Base-by-base conservation (phyloP, 2,888 invertebrate species). In the Yponomeuta cagnagella region DNA sequence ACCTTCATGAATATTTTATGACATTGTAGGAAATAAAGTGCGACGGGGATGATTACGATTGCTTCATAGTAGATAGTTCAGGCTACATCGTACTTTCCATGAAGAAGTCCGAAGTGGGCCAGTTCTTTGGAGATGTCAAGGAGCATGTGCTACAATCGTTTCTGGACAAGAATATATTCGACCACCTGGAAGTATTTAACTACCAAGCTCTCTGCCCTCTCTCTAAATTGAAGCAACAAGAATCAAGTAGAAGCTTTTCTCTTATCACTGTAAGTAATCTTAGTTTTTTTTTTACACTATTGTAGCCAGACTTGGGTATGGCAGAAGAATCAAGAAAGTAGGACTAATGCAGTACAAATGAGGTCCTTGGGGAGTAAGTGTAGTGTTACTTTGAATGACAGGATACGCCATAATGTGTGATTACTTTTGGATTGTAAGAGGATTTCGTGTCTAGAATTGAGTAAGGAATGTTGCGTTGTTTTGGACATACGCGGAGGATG, bases 41-140 rank as follows among this genome's bases (percentile, higher is more conserved):
- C 72, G 79, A 82, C 52, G 90, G 93, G n/a, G 93, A 93, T 48
- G 91, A 93, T 67, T 91, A 95, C 75, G 95, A 96, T 74, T 98
- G 98, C 81, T 98, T 96, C 82, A 93, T 98, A n/a, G 93, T 98
- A 65, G 98, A 98, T 82, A 96, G 96, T 82, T 97, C 97, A 78
- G 98, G 98, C 0, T 98, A 97, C 83, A 93, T 98, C 9, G 93
- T 98, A 1, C 90, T 97, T 10, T 94, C 97, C 0, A 93, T 95
- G 76, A 92, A 94, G 31, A 87, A 92, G 58, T 91, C 93, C 63
- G 93, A 96, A 70, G 96, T 96, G 0, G 98, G 98, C 0, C 93
- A 93, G 76, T 98, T 98, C 89, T 97, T 98, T 83, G 98, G 98
- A 0, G 95, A 95, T 73, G 90, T 96, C 43, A 95, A 96, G 76